These are phyloP conservation scores for Thereva nobilitata DNA, from an alignment of 2,888 invertebrate genomes.

Conservation along the genomic window DNA sequence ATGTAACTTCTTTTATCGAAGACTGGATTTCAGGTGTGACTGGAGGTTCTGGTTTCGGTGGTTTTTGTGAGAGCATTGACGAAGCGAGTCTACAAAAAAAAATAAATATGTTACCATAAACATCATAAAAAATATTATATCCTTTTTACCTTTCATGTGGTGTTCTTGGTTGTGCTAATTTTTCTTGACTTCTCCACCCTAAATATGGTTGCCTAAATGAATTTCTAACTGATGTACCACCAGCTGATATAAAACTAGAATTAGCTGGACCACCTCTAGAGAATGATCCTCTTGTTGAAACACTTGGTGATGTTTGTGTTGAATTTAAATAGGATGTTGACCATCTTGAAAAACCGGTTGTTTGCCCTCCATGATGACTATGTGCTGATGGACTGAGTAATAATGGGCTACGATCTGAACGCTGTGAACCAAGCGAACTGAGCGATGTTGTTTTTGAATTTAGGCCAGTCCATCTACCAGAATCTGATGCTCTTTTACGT, in stretches of 20 bases:
- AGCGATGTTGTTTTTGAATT: constrained; percentile 87
- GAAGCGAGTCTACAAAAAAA: constrained; percentile 65
- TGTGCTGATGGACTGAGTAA: constrained; percentile 58
- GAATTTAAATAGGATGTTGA: constrained; percentile 77
- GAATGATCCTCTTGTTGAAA: constrained; percentile 73
- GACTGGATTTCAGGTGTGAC: constrained; percentile 72
- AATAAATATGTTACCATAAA: neutral
- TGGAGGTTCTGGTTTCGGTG: constrained; percentile 52
- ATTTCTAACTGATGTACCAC: constrained; percentile 61
- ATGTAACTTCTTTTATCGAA: constrained; percentile 90
- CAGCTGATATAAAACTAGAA: constrained; percentile 63
- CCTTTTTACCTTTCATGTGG: constrained; percentile 74
- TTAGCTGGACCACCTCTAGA: constrained; percentile 62
- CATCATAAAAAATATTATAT: constrained; percentile 4
- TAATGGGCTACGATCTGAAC: constrained; percentile 58
- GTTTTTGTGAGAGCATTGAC: constrained; percentile 65
- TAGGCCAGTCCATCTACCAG: constrained; percentile 67
- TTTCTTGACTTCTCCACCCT: constrained; percentile 87
- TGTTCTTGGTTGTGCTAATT: constrained; percentile 77
- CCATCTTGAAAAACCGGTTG: constrained; percentile 62
- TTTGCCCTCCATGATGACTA: constrained; percentile 58
- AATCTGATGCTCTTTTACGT: constrained; percentile 75
- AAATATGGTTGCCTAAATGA: constrained; percentile 87
- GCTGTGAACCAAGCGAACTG: constrained; percentile 69
- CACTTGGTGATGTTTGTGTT: constrained; percentile 73